Percentiles rank a stretch among this genome's conserved stretches.
Evolutionary conservation across 1,140 invertebrate genomes (phyloP).

Genomic region (Ceratosolen solmsi): DNA sequence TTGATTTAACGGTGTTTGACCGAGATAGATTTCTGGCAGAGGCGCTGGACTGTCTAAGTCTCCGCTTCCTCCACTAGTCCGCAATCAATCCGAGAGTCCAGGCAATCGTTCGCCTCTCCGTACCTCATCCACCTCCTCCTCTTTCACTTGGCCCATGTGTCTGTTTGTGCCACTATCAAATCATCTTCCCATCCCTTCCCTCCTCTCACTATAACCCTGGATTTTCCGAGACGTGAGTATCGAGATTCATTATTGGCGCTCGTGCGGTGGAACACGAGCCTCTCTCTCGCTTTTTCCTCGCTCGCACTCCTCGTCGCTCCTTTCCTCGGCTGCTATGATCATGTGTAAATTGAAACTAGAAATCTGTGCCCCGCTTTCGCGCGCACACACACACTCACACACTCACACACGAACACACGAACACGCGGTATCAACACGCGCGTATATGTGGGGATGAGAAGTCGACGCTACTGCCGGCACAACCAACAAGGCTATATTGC

Average conservation of each 20-base stretch:
- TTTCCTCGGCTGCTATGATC: neutral
- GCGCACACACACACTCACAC: neutral
- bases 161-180: neutral
- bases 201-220: neutral
- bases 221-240: conserved; percentile 35
- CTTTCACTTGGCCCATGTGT: neutral
- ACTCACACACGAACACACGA: neutral
- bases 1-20: conserved; percentile 53
- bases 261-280: conserved; percentile 12
- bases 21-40: conserved; percentile 52
- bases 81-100: conserved; percentile 42
- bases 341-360: conserved; percentile 47
- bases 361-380: neutral
- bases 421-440: neutral
- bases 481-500: conserved; percentile 34
- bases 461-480: neutral
- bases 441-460: neutral
- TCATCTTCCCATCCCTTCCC: neutral
- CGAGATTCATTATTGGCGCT: conserved; percentile 48
- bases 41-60: conserved; percentile 13
- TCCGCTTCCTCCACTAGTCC: conserved; percentile 24
- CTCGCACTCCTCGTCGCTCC: neutral
- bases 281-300: neutral
- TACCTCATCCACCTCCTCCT: neutral
- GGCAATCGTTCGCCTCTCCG: neutral